Evolutionary conservation across 2,113 vertebrate genomes (phyloP).

Genomic region (Aphyosemion australe): DNA sequence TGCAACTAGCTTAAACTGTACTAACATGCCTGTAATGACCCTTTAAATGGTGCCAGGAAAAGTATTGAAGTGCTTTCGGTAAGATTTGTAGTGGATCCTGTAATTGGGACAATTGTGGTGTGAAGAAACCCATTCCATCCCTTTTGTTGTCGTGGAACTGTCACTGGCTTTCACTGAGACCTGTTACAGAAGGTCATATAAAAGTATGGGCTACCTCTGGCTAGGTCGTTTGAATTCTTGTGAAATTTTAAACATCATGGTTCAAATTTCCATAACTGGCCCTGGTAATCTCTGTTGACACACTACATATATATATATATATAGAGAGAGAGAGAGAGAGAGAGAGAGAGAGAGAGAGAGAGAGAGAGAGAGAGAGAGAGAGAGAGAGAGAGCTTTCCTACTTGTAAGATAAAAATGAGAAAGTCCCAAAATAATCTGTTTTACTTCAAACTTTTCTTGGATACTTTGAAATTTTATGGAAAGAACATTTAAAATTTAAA

Average conservation of each 20-base stretch:
- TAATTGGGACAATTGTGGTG: constrained; percentile 20
- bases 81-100: constrained; percentile 4
- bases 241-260: neutral
- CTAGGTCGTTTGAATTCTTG: constrained; percentile 14
- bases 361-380: too few species aligned
- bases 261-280: neutral
- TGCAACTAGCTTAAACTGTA: constrained; percentile 11
- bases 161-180: constrained; percentile 36
- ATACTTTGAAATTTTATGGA: constrained; percentile 5
- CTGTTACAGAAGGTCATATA: constrained; percentile 24
- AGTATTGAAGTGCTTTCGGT: neutral
- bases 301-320: too few species aligned
- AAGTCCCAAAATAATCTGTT: neutral
- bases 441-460: neutral
- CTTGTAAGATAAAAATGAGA: too few species aligned
- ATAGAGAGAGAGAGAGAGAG: too few species aligned
- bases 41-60: constrained; percentile 23
- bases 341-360: too few species aligned
- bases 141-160: constrained; percentile 36
- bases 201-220: constrained; percentile 28
- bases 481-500: constrained; percentile 12
- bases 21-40: constrained; percentile 10
- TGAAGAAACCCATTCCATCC: constrained; percentile 13
- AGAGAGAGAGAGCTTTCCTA: too few species aligned
- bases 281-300: too few species aligned